Evolutionary conservation across 2,113 vertebrate species (phyloP), one percentile per base, ranked within the genome.

Genomic region (Shinisaurus crocodilurus): DNA sequence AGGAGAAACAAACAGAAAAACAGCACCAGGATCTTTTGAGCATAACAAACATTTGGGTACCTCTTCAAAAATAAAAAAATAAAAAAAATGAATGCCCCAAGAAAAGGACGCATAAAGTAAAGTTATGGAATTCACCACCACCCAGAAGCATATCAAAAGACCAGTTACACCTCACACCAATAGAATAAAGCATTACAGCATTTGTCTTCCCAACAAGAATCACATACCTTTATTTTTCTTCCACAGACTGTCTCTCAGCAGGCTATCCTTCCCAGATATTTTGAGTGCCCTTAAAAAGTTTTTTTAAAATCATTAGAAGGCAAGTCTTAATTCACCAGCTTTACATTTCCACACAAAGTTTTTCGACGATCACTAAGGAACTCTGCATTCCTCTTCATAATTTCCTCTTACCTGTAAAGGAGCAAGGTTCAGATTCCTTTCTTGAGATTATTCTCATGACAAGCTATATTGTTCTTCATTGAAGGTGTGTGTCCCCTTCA

Each of bases 351-450:
- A 1, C 93, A 48, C 29, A 90, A 90, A 90, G 89, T 89, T 94
- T 91, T 93, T 86, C 92, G 90, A 93, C 70, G 75, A 76, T 76
- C 92, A 63, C 82, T 50, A 93, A 94, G 67, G 83, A 85, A 27
- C 91, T 94, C 94, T 91, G 85, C 76, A 70, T 37, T 79, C 32
- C 13, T 40, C 92, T 95, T 92, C 86, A 89, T 43, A 95, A 94
- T 93, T 85, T 77, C 91, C 83, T 92, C 97, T 97, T 97, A 98
- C 97, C 97, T 98, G 97, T 91, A 89, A 93, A 82, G 76, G 91
- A 95, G 91, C 72, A 90, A 88, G 27, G 94, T 86, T 95, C 93
- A 92, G 95, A 93, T 93, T 95, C 95, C 95, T 94, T 94, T 94
- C 92, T 89, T 89, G 94, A 92, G 85, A 94, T 92, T 96, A 96